Evolutionary conservation across 1,140 invertebrate genomes (phyloP).

Genomic region (Acromyrmex echinatior): DNA sequence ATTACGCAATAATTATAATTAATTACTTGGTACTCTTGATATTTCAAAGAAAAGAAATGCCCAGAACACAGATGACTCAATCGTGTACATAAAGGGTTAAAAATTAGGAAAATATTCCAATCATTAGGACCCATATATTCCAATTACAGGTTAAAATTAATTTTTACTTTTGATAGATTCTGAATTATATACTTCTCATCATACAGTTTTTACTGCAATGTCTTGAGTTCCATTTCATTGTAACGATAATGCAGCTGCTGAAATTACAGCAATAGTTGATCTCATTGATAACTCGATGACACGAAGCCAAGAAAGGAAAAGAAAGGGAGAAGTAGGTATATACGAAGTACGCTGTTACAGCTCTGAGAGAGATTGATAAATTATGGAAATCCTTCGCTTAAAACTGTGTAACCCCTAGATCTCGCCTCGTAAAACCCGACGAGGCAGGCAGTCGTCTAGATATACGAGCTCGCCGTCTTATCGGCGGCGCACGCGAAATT

Average conservation of each 20-base stretch:
- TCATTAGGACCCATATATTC: no score
- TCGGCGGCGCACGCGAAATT: conserved; percentile 57
- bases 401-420: conserved; percentile 58
- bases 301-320: background rate
- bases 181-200: background rate
- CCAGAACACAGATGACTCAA: no score
- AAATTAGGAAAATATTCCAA: no score
- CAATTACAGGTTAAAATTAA: background rate
- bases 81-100: no score
- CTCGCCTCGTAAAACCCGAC: conserved; percentile 57
- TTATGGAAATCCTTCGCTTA: conserved; percentile 59
- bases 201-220: background rate
- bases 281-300: background rate
- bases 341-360: background rate
- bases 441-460: conserved; percentile 55
- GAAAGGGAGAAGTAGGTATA: background rate
- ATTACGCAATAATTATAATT: no score
- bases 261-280: background rate
- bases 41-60: no score
- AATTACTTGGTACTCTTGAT: no score
- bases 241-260: background rate
- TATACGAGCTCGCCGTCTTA: conserved; percentile 61
- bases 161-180: background rate
- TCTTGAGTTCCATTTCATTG: background rate
- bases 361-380: conserved; percentile 54